Percentiles rank a stretch among this genome's conserved stretches.
Evolutionary conservation across 2,888 invertebrate species (phyloP).

Genomic region (Thumatha senex): DNA sequence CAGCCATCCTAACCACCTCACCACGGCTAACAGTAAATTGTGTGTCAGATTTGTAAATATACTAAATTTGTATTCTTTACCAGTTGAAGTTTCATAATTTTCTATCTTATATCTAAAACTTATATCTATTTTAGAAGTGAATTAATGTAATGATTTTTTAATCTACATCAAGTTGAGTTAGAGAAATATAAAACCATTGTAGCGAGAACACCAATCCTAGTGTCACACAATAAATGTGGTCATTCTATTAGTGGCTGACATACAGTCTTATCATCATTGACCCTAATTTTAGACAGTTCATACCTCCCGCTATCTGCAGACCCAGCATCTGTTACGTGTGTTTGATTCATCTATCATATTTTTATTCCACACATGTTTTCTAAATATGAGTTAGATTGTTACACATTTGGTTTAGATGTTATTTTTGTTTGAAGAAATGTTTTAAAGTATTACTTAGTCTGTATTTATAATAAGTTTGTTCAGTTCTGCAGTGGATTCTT

Average conservation of each 20-base stretch:
- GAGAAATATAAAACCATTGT: too few species aligned
- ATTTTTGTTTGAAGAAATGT: not conserved
- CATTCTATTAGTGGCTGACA: constrained; percentile 48
- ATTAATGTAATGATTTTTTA: too few species aligned
- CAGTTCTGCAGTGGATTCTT: too few species aligned
- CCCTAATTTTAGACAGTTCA: constrained; percentile 64
- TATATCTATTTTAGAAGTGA: too few species aligned
- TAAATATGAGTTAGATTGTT: constrained; percentile 1
- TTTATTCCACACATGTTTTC: constrained; percentile 14
- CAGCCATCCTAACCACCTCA: too few species aligned
- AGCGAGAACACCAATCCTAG: not conserved
- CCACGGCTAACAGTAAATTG: too few species aligned
- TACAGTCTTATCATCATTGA: constrained; percentile 71
- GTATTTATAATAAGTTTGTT: not conserved
- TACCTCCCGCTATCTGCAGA: constrained; percentile 41
- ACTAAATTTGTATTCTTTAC: too few species aligned
- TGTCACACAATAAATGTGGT: not conserved
- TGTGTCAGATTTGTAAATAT: too few species aligned
- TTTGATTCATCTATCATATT: constrained; percentile 13
- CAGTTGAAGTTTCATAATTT: too few species aligned
- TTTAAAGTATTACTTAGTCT: not conserved
- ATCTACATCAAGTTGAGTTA: too few species aligned
- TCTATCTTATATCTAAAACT: too few species aligned
- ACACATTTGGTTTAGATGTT: not conserved
- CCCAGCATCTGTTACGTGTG: constrained; percentile 28